Evolutionary conservation across 2,888 invertebrate genomes (phyloP).

Genomic region (Lepidocyrtoides sp.): DNA sequence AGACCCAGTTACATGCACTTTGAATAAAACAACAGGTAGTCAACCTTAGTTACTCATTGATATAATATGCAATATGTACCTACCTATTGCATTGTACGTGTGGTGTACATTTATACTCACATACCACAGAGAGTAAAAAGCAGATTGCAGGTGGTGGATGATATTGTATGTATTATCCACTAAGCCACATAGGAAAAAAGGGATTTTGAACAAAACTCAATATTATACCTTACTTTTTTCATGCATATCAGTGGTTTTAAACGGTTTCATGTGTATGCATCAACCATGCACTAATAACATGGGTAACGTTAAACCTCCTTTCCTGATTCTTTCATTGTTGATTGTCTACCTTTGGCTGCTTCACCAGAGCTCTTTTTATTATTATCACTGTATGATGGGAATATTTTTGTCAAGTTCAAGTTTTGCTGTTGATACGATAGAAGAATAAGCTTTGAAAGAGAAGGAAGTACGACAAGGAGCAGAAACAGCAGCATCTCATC

Average conservation of each 20-base stretch:
- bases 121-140: too few species aligned
- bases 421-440: not conserved
- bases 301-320: not conserved
- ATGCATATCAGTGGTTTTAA: constrained; percentile 24
- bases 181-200: not conserved
- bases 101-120: too few species aligned
- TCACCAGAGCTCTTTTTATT: not conserved
- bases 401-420: constrained; percentile 63
- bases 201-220: constrained; percentile 13
- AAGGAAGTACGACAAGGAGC: constrained; percentile 21
- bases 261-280: constrained; percentile 58
- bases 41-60: too few species aligned
- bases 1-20: not conserved
- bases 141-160: constrained; percentile 17
- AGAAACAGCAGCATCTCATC: not conserved
- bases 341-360: not conserved
- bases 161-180: constrained; percentile 26
- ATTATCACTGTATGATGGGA: constrained; percentile 25
- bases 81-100: not conserved
- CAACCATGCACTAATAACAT: too few species aligned
- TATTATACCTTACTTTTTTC: constrained; percentile 1
- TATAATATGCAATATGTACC: not conserved
- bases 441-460: not conserved
- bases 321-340: constrained; percentile 31
- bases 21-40: not conserved